A percentile compares a stretch with the other conserved stretches of the same genome.
Conservation (phyloP, 2,888 invertebrate species). For the Globia sparganii region DNA sequence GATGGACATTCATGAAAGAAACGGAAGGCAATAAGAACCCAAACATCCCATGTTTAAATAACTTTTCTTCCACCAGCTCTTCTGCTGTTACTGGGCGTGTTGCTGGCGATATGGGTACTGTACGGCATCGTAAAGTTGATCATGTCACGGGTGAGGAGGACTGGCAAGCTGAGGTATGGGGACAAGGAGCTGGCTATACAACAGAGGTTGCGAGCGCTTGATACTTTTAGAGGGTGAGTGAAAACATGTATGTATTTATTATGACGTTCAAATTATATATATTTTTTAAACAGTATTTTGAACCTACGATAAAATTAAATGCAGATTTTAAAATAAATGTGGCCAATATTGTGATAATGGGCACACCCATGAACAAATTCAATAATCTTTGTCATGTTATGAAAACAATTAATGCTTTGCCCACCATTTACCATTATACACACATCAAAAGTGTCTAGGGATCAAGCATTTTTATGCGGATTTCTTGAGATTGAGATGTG, state of each 20-base stretch:
- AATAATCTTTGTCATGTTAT: not conserved
- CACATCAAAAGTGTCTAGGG: no score
- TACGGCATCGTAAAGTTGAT: conserved; percentile 82
- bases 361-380: not conserved
- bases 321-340: not conserved
- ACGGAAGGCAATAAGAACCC: not conserved
- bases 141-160: conserved; percentile 83
- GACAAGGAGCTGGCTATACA: conserved; percentile 88
- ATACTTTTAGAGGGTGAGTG: conserved; percentile 94
- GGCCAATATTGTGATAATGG: not conserved
- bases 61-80: conserved; percentile 73
- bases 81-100: conserved; percentile 79
- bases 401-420: not conserved
- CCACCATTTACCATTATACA: not conserved
- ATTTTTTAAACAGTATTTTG: not conserved
- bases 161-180: conserved; percentile 87
- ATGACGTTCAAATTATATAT: not conserved
- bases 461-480: no score
- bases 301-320: not conserved
- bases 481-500: no score
- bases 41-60: not conserved
- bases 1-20: not conserved
- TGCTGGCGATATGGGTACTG: conserved; percentile 82
- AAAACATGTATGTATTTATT: not conserved
- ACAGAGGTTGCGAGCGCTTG: conserved; percentile 91